These are phyloP conservation scores for Aspidapion aeneum DNA, from an alignment of 2,888 invertebrate genomes.

Conservation along the genomic window DNA sequence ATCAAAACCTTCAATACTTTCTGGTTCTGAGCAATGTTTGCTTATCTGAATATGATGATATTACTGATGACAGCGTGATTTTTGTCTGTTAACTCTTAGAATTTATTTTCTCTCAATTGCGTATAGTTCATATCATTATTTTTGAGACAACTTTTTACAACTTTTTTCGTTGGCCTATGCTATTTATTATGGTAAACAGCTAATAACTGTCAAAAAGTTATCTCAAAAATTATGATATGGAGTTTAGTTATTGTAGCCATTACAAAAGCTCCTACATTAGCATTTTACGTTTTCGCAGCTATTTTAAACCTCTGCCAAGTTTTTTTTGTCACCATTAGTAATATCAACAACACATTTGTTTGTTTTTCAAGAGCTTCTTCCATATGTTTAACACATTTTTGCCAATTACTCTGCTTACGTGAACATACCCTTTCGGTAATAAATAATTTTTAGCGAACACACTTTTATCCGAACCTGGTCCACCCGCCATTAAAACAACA, in stretches of 20 bases:
- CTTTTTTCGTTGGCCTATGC: too few species aligned
- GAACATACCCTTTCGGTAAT: constrained; percentile 62
- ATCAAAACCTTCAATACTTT: constrained; percentile 74
- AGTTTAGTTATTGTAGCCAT: constrained; percentile 68
- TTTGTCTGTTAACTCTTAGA: constrained; percentile 71
- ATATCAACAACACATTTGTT: constrained; percentile 86
- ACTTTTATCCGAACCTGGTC: constrained; percentile 88
- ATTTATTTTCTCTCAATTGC: constrained; percentile 87
- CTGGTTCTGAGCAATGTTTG: constrained; percentile 77
- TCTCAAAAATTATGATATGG: too few species aligned
- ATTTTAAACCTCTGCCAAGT: constrained; percentile 72
- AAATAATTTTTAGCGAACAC: constrained; percentile 69
- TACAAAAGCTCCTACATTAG: constrained; percentile 76
- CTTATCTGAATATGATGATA: constrained; percentile 78
- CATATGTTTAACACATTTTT: constrained; percentile 73
- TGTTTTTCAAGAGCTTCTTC: constrained; percentile 54
- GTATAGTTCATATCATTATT: too few species aligned
- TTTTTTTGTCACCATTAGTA: constrained; percentile 81
- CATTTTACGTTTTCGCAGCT: constrained; percentile 59
- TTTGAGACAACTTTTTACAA: too few species aligned
- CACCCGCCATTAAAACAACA: constrained; percentile 75
- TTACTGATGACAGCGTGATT: constrained; percentile 73
- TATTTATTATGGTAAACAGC: too few species aligned
- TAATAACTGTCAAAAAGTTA: too few species aligned
- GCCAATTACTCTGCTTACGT: constrained; percentile 79